These are phyloP conservation scores for Dicyrtoma fusca DNA, from an alignment of 2,888 invertebrate genomes.

Conservation along the genomic window DNA sequence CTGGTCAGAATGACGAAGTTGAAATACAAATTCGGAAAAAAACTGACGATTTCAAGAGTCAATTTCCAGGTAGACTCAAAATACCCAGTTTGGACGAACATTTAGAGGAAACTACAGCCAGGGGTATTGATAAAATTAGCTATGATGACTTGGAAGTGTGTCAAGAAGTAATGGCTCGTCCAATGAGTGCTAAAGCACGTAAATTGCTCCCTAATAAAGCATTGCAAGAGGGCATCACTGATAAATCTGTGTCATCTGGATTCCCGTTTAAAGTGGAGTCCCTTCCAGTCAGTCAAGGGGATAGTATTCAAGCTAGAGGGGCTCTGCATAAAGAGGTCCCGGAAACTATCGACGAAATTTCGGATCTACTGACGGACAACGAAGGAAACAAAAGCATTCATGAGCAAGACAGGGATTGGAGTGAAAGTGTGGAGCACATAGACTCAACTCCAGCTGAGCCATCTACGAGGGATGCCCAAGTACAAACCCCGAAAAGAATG, in stretches of 20 bases:
- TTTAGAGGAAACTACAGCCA: neutral
- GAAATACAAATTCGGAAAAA: no score
- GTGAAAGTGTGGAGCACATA: constrained; percentile 12
- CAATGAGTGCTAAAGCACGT: constrained; percentile 51
- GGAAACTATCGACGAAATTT: neutral
- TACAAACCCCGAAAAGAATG: constrained; percentile 26
- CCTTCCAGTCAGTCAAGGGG: no score
- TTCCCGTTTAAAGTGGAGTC: no score
- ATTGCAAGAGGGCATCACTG: no score
- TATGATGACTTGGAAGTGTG: constrained; percentile 53
- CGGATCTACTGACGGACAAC: neutral
- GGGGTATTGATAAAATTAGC: constrained; percentile 48
- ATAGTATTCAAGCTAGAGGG: no score
- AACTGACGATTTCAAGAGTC: no score
- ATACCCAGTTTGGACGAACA: constrained; percentile 3
- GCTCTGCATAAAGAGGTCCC: no score
- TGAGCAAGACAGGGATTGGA: constrained; percentile 14
- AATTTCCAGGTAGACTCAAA: no score
- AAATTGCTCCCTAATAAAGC: constrained; percentile 38
- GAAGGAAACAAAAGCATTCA: neutral
- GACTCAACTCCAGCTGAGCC: neutral
- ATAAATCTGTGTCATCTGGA: no score
- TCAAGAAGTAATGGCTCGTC: constrained; percentile 47
- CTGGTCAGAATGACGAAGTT: no score
- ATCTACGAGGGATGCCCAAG: constrained; percentile 27